phyloP scores from a whole-genome alignment of 1,140 invertebrate species.

The Centruroides sculpturatus region DNA sequence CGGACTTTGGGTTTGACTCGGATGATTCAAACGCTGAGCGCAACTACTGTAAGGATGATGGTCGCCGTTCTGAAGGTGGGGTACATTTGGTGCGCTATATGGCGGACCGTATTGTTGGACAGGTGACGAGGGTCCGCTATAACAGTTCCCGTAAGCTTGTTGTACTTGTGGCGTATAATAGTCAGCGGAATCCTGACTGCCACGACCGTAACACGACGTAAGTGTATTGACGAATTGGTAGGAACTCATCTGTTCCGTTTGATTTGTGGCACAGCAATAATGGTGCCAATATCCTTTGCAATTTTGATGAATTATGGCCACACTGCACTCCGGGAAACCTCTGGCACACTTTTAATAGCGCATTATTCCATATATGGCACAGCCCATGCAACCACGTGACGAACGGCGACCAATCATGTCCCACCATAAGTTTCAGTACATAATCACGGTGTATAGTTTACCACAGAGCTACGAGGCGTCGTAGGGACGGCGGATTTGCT shows the following conservation, averaged over 20 bases:
- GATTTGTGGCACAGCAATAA: constrained; percentile 14
- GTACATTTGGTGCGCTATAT: constrained; percentile 8
- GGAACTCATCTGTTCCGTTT: constrained; percentile 60
- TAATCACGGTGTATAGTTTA: no score
- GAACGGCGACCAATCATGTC: not conserved
- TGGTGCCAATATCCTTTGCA: not conserved
- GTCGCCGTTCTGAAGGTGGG: constrained; percentile 10
- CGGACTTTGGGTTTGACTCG: constrained; percentile 11
- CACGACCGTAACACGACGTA: constrained; percentile 50
- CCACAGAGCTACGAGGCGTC: no score
- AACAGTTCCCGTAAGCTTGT: constrained; percentile 20
- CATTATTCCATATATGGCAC: constrained; percentile 26
- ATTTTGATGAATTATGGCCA: constrained; percentile 25
- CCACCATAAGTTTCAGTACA: not conserved
- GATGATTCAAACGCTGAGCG: constrained; percentile 12
- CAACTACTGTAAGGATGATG: constrained; percentile 14
- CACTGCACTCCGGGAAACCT: constrained; percentile 20
- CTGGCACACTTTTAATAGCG: constrained; percentile 32
- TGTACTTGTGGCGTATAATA: constrained; percentile 4
- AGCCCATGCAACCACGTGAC: constrained; percentile 18
- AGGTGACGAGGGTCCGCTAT: constrained; percentile 21
- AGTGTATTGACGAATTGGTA: constrained; percentile 93
- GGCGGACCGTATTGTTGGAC: constrained; percentile 14
- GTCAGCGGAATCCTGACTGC: constrained; percentile 37
- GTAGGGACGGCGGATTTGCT: no score